phyloP scores from a whole-genome alignment of 2,797 vertebrate genomes.

The Eidolon dupreanum region DNA sequence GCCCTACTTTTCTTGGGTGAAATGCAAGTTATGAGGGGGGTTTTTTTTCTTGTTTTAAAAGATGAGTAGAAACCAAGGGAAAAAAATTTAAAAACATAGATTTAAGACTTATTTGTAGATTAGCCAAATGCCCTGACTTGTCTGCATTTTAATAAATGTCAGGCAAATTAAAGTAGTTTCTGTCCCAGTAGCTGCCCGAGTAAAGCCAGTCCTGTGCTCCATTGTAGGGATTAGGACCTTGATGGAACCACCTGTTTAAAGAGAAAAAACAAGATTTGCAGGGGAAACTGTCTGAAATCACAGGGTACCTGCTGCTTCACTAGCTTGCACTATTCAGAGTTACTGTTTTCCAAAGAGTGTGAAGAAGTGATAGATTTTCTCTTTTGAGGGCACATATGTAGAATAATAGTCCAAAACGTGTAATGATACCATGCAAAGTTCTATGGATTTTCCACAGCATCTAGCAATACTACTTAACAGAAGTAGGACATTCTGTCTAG shows the following conservation, averaged over 20 bases:
- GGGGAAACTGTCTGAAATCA: neutral
- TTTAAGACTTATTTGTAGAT: constrained; percentile 85
- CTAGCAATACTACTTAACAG: neutral
- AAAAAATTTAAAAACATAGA: constrained; percentile 80
- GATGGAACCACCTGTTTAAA: constrained; percentile 95
- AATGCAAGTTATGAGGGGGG: constrained; percentile 51
- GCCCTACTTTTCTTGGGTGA: constrained; percentile 66
- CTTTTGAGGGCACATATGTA: neutral
- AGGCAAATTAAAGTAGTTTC: constrained; percentile 93
- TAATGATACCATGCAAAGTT: neutral
- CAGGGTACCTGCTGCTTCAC: neutral
- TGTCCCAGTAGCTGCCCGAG: constrained; percentile 97
- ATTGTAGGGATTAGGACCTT: constrained; percentile 95
- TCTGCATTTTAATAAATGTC: constrained; percentile 94
- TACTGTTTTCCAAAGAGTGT: neutral
- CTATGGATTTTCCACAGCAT: neutral
- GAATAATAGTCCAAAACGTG: neutral
- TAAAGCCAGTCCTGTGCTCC: constrained; percentile 97
- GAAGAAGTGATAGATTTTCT: neutral
- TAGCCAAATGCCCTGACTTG: constrained; percentile 72
- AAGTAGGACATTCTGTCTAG: neutral
- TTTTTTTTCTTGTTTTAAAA: constrained; percentile 69
- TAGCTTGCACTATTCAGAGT: neutral
- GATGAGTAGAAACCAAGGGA: constrained; percentile 82
- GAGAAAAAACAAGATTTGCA: constrained; percentile 3